Base-by-base conservation (phyloP, 2,113 vertebrate species). In the Glaucomys volans region DNA sequence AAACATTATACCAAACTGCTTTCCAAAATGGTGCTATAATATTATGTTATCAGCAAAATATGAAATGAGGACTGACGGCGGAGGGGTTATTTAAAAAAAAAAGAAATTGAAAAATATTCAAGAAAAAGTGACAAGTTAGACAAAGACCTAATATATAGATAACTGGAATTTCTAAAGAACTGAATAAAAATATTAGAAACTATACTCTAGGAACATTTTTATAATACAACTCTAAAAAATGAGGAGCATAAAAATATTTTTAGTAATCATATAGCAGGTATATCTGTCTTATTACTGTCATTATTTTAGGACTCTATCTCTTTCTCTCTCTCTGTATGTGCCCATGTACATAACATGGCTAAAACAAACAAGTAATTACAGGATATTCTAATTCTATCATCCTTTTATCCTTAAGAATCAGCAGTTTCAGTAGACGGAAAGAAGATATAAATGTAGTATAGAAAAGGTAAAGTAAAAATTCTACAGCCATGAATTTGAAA, bases 321-420 rank as follows among this genome's bases (percentile, higher is more conserved):
- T 5, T 5, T 22, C 18, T 52, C 13, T 72, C 3, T 91, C 11
- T 83, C 35, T 87, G 30, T 82, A 4, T 30, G 5, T 11, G 32
- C 18, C 54, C 54, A 57, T 82, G 30, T 88, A 28, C 9, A 7
- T 59, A 37, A 90, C 35, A 6, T 57, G 44, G 76, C 57, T 87
- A 83, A 90, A 80, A 88, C 66, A 94, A 95, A 77, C 90, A 57
- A 86, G 83, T 64, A 83, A 94, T 47, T 59, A 77, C 2, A 28
- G n/a, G 4, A 77, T 82, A 95, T 44, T 90, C 30, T 86, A 90
- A 80, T 89, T 92, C 67, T 84, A 72, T 32, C 64, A 95, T 72
- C 8, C 11, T 26, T 81, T 16, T 59, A 94, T 28, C 72, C 42
- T 86, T 90, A 32, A 86, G 52, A 96, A 81, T 52, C 17, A 76